Evolutionary conservation across 2,113 vertebrate species (phyloP).

Genomic region (Grallaria varia): DNA sequence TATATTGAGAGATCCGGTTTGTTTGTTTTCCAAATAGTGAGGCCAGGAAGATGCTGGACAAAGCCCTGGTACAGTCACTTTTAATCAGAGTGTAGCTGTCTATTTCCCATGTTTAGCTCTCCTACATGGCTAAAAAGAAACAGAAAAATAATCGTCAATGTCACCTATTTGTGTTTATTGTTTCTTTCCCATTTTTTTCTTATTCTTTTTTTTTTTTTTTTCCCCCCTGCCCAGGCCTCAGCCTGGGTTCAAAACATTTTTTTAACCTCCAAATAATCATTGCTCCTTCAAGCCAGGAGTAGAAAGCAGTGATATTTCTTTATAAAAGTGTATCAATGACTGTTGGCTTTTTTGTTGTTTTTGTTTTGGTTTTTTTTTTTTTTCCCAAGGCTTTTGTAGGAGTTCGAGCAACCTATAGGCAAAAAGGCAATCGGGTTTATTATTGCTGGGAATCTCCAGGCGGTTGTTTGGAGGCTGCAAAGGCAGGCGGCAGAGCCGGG

Average conservation of each 20-base stretch:
- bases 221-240: background rate
- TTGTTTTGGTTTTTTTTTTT: background rate
- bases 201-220: background rate
- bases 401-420: conserved; percentile 80
- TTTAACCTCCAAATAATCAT: conserved; percentile 20
- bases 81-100: background rate
- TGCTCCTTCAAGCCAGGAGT: conserved; percentile 17
- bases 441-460: conserved; percentile 83
- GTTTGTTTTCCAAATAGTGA: background rate
- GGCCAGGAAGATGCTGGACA: background rate
- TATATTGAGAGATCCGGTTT: background rate
- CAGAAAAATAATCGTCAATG: background rate
- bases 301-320: conserved; percentile 15
- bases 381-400: conserved; percentile 47
- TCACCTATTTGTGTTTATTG: background rate
- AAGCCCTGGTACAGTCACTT: conserved; percentile 30
- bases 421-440: conserved; percentile 85
- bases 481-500: conserved; percentile 75
- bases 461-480: conserved; percentile 78
- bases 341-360: no score
- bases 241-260: background rate
- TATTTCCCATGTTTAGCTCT: background rate
- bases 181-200: background rate
- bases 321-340: conserved; percentile 47
- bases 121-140: background rate